phyloP scores from a whole-genome alignment of 23 tunicate genomes.

The Ascidia mentula region DNA sequence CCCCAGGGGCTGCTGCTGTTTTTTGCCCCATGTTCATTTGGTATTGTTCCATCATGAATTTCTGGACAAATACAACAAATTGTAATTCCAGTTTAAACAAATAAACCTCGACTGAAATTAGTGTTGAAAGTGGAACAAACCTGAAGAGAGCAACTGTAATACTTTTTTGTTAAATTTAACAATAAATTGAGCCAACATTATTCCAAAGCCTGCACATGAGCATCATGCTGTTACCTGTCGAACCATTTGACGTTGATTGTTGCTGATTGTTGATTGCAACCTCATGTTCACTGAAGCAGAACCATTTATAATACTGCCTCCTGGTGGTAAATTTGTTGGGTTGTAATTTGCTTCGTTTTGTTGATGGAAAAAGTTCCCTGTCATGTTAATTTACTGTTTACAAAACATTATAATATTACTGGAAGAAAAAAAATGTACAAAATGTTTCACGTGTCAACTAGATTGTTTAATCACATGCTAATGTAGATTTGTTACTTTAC shows the following conservation, averaged over 20 bases:
- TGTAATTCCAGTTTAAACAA: background rate
- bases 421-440: too few relatives aligned
- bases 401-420: too few relatives aligned
- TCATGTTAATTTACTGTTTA: background rate
- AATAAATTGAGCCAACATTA: background rate
- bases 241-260: background rate
- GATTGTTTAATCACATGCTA: too few relatives aligned
- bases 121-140: too few relatives aligned
- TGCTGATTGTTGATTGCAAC: conserved; percentile 11
- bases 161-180: background rate
- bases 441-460: too few relatives aligned
- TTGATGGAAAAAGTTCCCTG: background rate
- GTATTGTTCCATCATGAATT: conserved; percentile 49
- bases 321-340: background rate
- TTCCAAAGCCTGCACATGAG: background rate
- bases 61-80: conserved; percentile 19
- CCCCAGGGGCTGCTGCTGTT: background rate
- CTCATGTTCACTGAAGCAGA: conserved; percentile 31
- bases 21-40: conserved; percentile 24
- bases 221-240: background rate
- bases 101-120: too few relatives aligned
- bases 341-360: background rate
- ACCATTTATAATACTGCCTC: conserved; percentile 9
- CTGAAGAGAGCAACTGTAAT: too few relatives aligned
- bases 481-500: too few relatives aligned